phyloP scores from a whole-genome alignment of 2,797 vertebrate species.

The Agapornis canus region DNA sequence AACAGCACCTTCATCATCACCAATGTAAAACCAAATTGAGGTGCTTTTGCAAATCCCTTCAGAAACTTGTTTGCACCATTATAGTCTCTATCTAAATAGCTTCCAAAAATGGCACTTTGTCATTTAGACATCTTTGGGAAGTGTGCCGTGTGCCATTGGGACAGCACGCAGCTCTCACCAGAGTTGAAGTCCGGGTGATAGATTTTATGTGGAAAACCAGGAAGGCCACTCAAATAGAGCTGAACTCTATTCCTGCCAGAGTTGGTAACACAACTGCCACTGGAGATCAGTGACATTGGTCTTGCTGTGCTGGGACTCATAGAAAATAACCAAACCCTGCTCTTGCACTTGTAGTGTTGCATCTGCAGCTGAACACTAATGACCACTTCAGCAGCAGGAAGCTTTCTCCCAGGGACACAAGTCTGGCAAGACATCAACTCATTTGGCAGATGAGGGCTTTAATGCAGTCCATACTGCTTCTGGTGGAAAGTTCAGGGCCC shows the following conservation, averaged over 20 bases:
- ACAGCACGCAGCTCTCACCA: not conserved
- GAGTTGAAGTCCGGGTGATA: not conserved
- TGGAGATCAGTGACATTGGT: not conserved
- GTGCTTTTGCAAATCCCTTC: not conserved
- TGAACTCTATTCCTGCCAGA: not conserved
- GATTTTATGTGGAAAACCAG: not conserved
- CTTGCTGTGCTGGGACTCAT: fast-evolving
- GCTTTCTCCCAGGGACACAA: constrained; percentile 12
- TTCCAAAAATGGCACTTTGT: not conserved
- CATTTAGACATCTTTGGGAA: not conserved
- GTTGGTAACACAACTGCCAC: not conserved
- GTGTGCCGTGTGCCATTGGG: fast-evolving
- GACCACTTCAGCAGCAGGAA: constrained; percentile 22
- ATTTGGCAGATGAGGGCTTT: not conserved
- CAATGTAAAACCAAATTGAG: not conserved
- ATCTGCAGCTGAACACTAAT: not conserved
- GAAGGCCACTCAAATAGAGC: fast-evolving
- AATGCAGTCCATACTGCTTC: not conserved
- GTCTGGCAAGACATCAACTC: not conserved
- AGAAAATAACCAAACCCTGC: not conserved
- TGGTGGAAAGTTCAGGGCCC: not conserved
- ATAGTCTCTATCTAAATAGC: not conserved
- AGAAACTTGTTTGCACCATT: not conserved
- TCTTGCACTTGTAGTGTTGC: not conserved
- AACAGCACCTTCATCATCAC: not conserved